A percentile compares a stretch with the other conserved stretches of the same genome.
phyloP scores from a whole-genome alignment of 2,113 vertebrate genomes.

The Poecile atricapillus region DNA sequence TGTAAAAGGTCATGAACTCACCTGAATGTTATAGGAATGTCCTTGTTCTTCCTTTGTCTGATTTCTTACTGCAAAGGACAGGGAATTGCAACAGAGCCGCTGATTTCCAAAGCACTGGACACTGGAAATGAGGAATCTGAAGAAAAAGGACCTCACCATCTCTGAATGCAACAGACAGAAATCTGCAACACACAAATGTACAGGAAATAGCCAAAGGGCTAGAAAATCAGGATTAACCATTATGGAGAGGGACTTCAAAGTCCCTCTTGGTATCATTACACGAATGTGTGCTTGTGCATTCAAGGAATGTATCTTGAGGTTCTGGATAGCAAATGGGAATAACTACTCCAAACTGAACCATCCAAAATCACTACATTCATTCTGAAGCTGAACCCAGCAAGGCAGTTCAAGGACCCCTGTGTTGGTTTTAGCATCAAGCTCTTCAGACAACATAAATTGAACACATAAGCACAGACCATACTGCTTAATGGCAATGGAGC shows the following conservation, averaged over 20 bases:
- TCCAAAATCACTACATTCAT: not conserved
- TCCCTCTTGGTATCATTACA: not conserved
- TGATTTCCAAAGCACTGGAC: not conserved
- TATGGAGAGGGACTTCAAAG: not conserved
- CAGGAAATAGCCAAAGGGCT: not conserved
- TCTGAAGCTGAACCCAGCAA: not conserved
- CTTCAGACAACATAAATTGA: not conserved
- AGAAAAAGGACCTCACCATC: not conserved
- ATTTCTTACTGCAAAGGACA: not conserved
- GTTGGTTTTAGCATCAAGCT: not conserved
- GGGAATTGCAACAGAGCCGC: not conserved
- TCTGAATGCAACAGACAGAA: not conserved
- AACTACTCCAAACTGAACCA: not conserved
- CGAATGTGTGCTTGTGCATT: not conserved
- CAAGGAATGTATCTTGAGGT: not conserved
- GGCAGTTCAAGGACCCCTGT: not conserved
- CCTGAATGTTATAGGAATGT: not conserved
- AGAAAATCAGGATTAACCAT: not conserved
- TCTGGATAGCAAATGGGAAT: not conserved
- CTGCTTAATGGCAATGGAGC: not conserved
- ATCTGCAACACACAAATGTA: not conserved
- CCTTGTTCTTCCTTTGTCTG: not conserved
- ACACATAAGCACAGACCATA: not conserved
- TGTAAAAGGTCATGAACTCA: not conserved
- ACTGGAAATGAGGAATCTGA: not conserved